Base-by-base conservation (phyloP, 2,888 invertebrate species). In the Sceliomorpha sp. region DNA sequence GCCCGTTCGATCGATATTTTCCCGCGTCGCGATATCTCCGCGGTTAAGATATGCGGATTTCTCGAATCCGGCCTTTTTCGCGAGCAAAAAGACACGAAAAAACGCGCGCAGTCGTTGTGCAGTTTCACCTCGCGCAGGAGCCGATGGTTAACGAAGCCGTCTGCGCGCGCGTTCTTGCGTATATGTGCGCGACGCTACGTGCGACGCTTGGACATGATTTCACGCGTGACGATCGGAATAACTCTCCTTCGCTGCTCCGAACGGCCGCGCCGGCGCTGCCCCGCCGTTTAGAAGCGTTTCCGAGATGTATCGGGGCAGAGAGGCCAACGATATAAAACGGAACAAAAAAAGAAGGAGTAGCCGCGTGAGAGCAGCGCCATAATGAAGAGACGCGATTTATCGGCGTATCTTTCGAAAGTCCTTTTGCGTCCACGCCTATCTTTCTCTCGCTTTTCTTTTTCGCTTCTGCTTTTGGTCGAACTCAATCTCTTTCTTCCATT, bases 341-440 rank as follows among this genome's bases (percentile, higher is more conserved):
- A n/a, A n/a, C n/a, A n/a, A n/a, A n/a, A n/a, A n/a, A n/a, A n/a
- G n/a, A n/a, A n/a, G n/a, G 72, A 72, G 69, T 66, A 60, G 36
- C 34, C 44, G 50, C 50, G 42, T 50, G 53, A 42, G 51, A 7
- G 24, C 44, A 24, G 53, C 45, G 29, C 24, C 36, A 42, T 71
- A 68, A 72, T 69, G 48, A 59, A 63, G 69, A 66, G 66, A 58
- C 42, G 53, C 69, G 69, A 72, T 62, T 66, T 72, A 72, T 72
- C 60, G 71, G 47, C 67, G 60, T 10, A 26, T 48, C 59, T 51
- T 51, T 31, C 47, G 45, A 37, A 37, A 37, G 13, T 24, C 55
- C 44, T 58, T 66, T 42, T 48, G 45, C 6, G 47, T 53, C 34
- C 9, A 39, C 12, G 36, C 1, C 44, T 20, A 26, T 58, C 58